Base-by-base conservation (phyloP, 92 coral and sea anemone genomes). In the Phymanthus crucifer region DNA sequence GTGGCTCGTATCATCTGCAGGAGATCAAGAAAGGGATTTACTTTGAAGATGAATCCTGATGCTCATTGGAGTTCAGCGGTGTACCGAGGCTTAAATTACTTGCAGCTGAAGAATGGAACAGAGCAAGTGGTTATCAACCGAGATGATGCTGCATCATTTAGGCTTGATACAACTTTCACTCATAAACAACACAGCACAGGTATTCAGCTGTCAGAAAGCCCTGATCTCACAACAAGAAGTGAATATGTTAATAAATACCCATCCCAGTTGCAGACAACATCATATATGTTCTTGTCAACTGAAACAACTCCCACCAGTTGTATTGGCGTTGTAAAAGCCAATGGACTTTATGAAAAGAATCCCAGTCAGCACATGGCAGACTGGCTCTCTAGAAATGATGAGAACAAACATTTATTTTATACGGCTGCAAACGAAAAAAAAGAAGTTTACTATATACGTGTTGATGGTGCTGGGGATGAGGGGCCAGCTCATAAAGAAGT, bases 381-480 rank as follows among this genome's bases (percentile, higher is more conserved):
- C 78, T 26, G 79, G 88, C 17, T 88, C 17, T 74, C 56, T 2
- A 35, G 50, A 4, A 48, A 86, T 27, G 74, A 81, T 21, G 89
- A 85, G 35, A 11, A 66, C 36, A 65, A 71, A 40, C 58, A 75
- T 57, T 75, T 75, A 6, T 85, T 85, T 40, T 35, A 79, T 38
- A n/a, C n/a, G n/a, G 34, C 8, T 23, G 70, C 34, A 11, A 77
- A 82, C 66, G 84, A 80, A 9, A 32, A 71, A 32, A 89, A 89
- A 48, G 68, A 76, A 61, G 79, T 54, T 8, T 80, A 77, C 76
- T 83, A 86, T 58, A 70, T 88, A 16, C 37, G 75, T 58, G 86
- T 83, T 68, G 85, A 89, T 66, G 92, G 89, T 7, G 87, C 86
- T 40, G 87, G 80, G 40, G 89, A 89, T 32, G 92, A 84, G 80